A percentile compares a stretch with the other conserved stretches of the same genome.
phyloP scores from a whole-genome alignment of 2,888 invertebrate species.

The Diabrotica balteata region DNA sequence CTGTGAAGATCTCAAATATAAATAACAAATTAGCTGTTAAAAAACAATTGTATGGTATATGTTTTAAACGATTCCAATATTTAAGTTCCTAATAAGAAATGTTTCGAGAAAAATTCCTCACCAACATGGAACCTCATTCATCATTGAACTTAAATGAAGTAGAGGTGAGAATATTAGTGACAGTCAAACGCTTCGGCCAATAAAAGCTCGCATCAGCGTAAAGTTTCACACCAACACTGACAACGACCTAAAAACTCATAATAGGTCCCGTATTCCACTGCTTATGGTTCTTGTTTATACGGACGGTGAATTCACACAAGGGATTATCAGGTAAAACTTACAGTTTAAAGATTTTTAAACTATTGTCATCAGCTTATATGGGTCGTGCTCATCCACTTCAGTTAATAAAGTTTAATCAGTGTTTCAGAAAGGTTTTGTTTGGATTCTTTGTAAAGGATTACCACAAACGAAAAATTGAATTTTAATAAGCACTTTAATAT shows the following conservation, averaged over 20 bases:
- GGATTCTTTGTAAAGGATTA: conserved; percentile 11
- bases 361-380: conserved; percentile 42
- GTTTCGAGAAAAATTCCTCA: too few species aligned
- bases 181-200: conserved; percentile 42
- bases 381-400: conserved; percentile 41
- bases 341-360: conserved; percentile 34
- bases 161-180: conserved; percentile 44
- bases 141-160: conserved; percentile 26
- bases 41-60: too few species aligned
- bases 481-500: conserved; percentile 4
- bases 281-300: conserved; percentile 39
- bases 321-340: conserved; percentile 40
- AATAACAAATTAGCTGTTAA: too few species aligned
- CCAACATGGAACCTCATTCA: background rate
- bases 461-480: conserved; percentile 10
- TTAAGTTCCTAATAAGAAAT: too few species aligned
- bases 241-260: conserved; percentile 31
- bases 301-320: conserved; percentile 40
- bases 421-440: conserved; percentile 17
- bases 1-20: too few species aligned
- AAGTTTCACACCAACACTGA: conserved; percentile 43
- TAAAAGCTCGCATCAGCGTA: conserved; percentile 29
- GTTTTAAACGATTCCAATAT: too few species aligned
- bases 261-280: conserved; percentile 23
- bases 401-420: conserved; percentile 38